Percentiles rank a stretch among this genome's conserved stretches.
Evolutionary conservation across 2,113 vertebrate genomes (phyloP).

Genomic region (Malurus elegans): DNA sequence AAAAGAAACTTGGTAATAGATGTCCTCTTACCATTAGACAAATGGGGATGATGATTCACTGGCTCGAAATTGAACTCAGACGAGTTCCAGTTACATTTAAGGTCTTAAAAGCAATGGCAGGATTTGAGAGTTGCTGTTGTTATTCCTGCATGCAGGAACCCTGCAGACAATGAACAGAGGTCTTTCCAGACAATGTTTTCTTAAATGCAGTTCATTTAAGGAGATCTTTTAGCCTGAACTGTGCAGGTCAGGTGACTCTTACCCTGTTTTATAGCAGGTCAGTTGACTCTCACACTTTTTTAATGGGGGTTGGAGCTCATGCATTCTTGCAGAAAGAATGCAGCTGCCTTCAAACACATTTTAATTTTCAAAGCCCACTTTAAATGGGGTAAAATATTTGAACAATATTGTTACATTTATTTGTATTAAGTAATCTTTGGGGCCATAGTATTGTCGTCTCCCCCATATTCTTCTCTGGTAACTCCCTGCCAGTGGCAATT

Average conservation of each 20-base stretch:
- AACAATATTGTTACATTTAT: background rate
- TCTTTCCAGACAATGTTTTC: background rate
- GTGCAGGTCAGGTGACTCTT: background rate
- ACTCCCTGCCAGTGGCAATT: fast-evolving
- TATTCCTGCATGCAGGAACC: background rate
- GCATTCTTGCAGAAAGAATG: background rate
- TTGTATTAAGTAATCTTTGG: background rate
- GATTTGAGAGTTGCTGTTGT: background rate
- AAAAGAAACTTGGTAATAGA: background rate
- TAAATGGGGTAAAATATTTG: background rate
- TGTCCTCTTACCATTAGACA: background rate
- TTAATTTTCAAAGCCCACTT: background rate
- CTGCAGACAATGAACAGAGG: background rate
- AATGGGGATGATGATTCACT: background rate
- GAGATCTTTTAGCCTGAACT: background rate
- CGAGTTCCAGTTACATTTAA: background rate
- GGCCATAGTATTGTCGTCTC: fast-evolving
- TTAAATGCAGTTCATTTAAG: background rate
- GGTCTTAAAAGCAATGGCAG: background rate
- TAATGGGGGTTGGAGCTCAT: background rate
- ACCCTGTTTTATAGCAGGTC: background rate
- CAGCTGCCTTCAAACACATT: background rate
- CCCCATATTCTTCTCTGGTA: background rate
- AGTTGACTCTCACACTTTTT: background rate
- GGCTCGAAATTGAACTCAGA: background rate